These are phyloP conservation scores for Agelas oroides DNA, from an alignment of 37 sponge, comb jelly and placozoan genomes.

Conservation along the genomic window DNA sequence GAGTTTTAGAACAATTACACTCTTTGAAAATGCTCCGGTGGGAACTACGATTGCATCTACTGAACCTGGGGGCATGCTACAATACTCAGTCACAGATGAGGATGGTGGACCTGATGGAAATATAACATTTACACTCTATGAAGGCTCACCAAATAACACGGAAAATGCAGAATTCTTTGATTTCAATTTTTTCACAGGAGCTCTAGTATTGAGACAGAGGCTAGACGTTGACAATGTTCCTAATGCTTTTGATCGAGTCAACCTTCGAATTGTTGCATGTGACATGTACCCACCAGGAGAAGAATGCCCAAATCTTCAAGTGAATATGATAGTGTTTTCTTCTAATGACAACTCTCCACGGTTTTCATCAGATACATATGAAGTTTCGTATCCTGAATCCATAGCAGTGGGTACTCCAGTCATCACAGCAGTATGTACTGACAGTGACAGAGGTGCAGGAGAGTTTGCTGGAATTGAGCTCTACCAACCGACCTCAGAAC, in stretches of 20 bases:
- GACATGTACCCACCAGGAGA: slow-evolving; percentile 17
- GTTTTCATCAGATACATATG: slow-evolving; percentile 19
- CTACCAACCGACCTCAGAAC: too few relatives aligned
- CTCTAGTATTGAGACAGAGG: not conserved
- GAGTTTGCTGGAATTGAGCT: not conserved
- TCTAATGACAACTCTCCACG: slow-evolving; percentile 27
- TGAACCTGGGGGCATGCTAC: not conserved
- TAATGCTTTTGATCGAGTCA: not conserved
- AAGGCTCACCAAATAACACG: not conserved
- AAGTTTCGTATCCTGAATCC: not conserved
- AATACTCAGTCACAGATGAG: slow-evolving; percentile 9
- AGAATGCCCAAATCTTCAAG: not conserved
- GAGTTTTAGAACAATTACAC: not conserved
- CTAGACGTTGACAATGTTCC: slow-evolving; percentile 7
- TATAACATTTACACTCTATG: slow-evolving; percentile 7
- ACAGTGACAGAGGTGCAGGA: not conserved
- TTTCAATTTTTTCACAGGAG: slow-evolving; percentile 8
- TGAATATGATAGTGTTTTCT: not conserved
- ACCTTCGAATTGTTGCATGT: slow-evolving; percentile 8
- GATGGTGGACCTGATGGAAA: slow-evolving; percentile 29
- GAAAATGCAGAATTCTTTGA: not conserved
- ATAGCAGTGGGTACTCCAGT: not conserved
- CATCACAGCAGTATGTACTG: slow-evolving; percentile 8
- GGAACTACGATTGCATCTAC: slow-evolving; percentile 5
- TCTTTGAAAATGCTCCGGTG: not conserved